These are phyloP conservation scores for Drosophila subpulchrella DNA, from an alignment of 1,140 invertebrate species.

Conservation along the genomic window DNA sequence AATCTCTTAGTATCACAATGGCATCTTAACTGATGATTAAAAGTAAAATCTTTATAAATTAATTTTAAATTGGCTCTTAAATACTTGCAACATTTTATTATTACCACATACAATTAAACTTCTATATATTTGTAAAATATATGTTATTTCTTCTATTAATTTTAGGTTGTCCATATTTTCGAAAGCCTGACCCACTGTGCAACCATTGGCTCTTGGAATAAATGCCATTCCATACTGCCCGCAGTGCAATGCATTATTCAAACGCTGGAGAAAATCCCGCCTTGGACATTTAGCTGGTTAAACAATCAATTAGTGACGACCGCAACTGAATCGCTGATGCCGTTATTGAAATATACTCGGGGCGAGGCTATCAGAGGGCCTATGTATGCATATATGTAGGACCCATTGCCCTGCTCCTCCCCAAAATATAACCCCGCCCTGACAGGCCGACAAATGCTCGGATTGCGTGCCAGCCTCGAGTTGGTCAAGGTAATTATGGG, in stretches of 20 bases:
- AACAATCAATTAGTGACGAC: constrained; percentile 70
- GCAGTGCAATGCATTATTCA: constrained; percentile 66
- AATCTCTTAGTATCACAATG: too few species aligned
- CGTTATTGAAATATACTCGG: constrained; percentile 69
- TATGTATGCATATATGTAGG: not conserved
- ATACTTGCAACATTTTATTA: too few species aligned
- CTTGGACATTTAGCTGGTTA: constrained; percentile 62
- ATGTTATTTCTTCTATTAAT: too few species aligned
- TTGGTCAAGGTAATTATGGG: constrained; percentile 60
- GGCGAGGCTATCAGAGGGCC: constrained; percentile 16
- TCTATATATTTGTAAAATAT: too few species aligned
- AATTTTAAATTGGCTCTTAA: too few species aligned
- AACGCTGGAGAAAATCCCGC: constrained; percentile 42
- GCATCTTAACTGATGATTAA: too few species aligned
- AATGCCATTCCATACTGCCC: constrained; percentile 25
- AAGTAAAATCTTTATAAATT: too few species aligned
- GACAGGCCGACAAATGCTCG: constrained; percentile 60
- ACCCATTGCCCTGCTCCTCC: constrained; percentile 4
- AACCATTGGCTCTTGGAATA: not conserved
- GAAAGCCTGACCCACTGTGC: constrained; percentile 14
- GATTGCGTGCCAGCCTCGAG: constrained; percentile 61
- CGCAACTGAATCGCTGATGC: constrained; percentile 64
- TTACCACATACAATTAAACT: too few species aligned
- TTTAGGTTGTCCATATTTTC: not conserved
- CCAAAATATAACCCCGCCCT: not conserved